These are phyloP conservation scores for Chaetoderma sp. DNA, from an alignment of 2,888 invertebrate species.

Conservation along the genomic window DNA sequence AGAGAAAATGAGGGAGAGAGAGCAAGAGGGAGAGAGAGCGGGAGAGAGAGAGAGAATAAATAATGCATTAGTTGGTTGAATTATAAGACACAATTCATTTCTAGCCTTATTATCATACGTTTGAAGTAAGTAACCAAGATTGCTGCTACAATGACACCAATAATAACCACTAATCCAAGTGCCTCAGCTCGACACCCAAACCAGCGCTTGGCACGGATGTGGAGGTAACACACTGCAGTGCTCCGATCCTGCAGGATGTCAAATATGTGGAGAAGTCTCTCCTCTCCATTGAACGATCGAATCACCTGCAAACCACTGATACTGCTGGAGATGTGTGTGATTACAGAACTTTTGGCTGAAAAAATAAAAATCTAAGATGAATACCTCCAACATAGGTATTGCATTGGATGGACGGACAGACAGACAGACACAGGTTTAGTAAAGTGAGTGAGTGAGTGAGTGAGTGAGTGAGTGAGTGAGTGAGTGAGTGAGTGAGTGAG, in stretches of 20 bases:
- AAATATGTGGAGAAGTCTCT: slow-evolving; percentile 47
- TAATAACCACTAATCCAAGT: slow-evolving; percentile 40
- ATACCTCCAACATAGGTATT: background rate
- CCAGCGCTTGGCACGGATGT: slow-evolving; percentile 49
- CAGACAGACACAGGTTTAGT: no score
- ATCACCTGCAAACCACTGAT: slow-evolving; percentile 48
- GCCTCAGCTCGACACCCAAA: slow-evolving; percentile 49
- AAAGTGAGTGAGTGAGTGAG: background rate
- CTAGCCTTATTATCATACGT: slow-evolving; percentile 30
- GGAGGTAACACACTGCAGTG: slow-evolving; percentile 50
- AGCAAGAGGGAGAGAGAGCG: no score
- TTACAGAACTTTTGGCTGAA: slow-evolving; percentile 47
- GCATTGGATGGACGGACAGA: no score
- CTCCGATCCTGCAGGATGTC: slow-evolving; percentile 68
- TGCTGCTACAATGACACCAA: slow-evolving; percentile 34
- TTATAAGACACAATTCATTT: no score
- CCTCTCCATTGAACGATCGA: slow-evolving; percentile 43
- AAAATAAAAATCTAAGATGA: background rate
- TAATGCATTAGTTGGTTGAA: no score
- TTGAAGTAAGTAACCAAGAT: slow-evolving; percentile 39
- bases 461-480: background rate
- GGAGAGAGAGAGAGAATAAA: no score
- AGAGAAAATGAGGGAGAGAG: no score
- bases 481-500: no score
- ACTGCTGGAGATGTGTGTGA: slow-evolving; percentile 50